Evolutionary conservation across 2,113 vertebrate species (phyloP), one percentile per base, ranked within the genome.

Genomic region (Lycaon pictus): DNA sequence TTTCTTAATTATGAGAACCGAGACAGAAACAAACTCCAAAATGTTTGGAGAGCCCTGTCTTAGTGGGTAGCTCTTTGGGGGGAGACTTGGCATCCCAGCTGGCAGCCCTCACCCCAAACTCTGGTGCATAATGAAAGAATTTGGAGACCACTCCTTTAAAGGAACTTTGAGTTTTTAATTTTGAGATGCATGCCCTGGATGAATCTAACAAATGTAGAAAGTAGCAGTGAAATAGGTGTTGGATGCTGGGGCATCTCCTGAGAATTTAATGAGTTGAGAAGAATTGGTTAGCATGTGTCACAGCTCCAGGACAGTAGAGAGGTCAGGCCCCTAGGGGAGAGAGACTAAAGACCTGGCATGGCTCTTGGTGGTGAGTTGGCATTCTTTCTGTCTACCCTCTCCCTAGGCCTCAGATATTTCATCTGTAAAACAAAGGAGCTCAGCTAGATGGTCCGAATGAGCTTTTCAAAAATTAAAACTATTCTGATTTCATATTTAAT

Each of bases 401-500:
- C 22, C 56, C n/a, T 88, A 27, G 48, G 32, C 32, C 32, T 53
- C 62, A 65, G 12, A 53, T 27, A 71, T 77, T 51, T 67, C 53
- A 94, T 83, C 53, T 43, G 32, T 76, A 48, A 90, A 81, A n/a
- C 1, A 53, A 91, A 6, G 35, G n/a, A 29, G 4, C 29, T 81
- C 48, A 81, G 53, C 22, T 48, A n/a, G 53, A 16, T 56, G 7
- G n/a, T 56, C 53, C 90, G 16, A 8, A 13, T 65, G 58, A n/a
- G 37, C 19, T 62, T 27, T 71, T 81, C 2, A 1, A 29, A 23
- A 29, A 2, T 72, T 71, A 79, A 48, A 65, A 67, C 48, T 35
- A 71, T 37, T 63, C 82, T 48, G 53, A 90, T 77, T 91, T 62
- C 55, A 11, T 32, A 65, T 53, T 76, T 82, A 93, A 76, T 35